Percentiles rank a stretch among this genome's conserved stretches.
phyloP scores from a whole-genome alignment of 2,797 vertebrate species.

The Semaprochilodus insignis region DNA sequence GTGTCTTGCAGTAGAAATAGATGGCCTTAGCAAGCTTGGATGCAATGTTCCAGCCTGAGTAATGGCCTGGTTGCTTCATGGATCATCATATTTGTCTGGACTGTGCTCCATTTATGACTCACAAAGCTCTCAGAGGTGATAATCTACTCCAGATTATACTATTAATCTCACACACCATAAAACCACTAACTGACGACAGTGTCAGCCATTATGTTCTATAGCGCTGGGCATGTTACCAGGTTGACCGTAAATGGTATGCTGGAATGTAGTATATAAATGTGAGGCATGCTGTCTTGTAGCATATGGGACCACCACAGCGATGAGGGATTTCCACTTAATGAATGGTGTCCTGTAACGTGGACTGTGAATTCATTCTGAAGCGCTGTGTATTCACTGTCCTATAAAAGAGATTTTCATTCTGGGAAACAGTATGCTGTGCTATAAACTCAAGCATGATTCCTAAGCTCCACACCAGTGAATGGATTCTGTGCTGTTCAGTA shows the following conservation, averaged over 20 bases:
- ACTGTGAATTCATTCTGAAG: not conserved
- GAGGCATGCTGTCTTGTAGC: constrained; percentile 27
- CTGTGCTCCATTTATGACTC: constrained; percentile 48
- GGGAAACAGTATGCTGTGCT: not conserved
- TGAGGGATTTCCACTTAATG: constrained; percentile 8
- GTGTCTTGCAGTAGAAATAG: constrained; percentile 18
- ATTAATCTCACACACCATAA: constrained; percentile 52
- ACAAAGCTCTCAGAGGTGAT: constrained; percentile 59
- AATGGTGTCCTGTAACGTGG: not conserved
- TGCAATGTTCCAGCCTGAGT: constrained; percentile 29
- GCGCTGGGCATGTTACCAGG: constrained; percentile 42
- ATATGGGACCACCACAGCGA: constrained; percentile 38
- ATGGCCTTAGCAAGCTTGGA: not conserved
- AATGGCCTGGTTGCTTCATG: constrained; percentile 33
- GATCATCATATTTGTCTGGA: constrained; percentile 43
- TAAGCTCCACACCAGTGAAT: not conserved
- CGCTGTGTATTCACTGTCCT: not conserved
- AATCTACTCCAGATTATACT: constrained; percentile 68
- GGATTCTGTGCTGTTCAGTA: not conserved
- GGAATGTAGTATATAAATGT: constrained; percentile 33
- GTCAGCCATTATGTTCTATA: constrained; percentile 54
- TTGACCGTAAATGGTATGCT: constrained; percentile 31
- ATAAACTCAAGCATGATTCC: not conserved
- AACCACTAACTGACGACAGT: constrained; percentile 55
- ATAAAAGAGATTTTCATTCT: not conserved